Evolutionary conservation across 2,888 invertebrate genomes (phyloP).

Genomic region (Hyalella azteca): DNA sequence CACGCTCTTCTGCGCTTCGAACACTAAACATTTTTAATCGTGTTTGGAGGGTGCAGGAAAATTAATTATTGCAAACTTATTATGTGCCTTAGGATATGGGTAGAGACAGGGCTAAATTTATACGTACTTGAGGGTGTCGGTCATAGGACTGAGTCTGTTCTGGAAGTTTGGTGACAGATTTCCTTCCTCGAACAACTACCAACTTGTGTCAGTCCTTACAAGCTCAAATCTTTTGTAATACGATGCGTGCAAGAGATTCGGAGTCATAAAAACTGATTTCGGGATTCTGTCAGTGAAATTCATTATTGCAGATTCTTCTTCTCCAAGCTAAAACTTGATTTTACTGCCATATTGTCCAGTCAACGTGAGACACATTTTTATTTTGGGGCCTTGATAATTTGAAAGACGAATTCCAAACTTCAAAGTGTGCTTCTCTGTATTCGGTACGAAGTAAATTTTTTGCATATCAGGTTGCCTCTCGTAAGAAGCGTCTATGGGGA

Average conservation of each 20-base stretch:
- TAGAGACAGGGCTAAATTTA: not conserved
- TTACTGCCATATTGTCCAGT: not conserved
- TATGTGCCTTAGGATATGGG: not conserved
- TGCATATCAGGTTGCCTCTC: not conserved
- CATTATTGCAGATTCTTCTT: not conserved
- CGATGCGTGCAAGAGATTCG: not conserved
- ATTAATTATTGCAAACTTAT: not conserved
- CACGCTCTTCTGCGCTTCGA: not conserved
- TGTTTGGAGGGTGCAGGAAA: not conserved
- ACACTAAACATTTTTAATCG: not conserved
- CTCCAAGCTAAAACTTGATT: not conserved
- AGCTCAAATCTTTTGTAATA: not conserved
- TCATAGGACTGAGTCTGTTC: not conserved
- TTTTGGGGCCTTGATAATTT: not conserved
- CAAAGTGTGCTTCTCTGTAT: not conserved
- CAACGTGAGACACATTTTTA: not conserved
- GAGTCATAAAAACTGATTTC: not conserved
- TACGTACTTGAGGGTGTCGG: not conserved
- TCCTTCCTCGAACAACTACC: not conserved
- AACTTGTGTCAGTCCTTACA: not conserved
- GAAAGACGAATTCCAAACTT: not conserved
- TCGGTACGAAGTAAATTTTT: slow-evolving; percentile 2
- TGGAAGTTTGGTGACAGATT: not conserved
- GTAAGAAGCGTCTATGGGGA: not conserved
- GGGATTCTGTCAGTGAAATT: not conserved